These are phyloP conservation scores for Anas platyrhynchos DNA, from an alignment of 2,113 vertebrate species.

Conservation along the genomic window DNA sequence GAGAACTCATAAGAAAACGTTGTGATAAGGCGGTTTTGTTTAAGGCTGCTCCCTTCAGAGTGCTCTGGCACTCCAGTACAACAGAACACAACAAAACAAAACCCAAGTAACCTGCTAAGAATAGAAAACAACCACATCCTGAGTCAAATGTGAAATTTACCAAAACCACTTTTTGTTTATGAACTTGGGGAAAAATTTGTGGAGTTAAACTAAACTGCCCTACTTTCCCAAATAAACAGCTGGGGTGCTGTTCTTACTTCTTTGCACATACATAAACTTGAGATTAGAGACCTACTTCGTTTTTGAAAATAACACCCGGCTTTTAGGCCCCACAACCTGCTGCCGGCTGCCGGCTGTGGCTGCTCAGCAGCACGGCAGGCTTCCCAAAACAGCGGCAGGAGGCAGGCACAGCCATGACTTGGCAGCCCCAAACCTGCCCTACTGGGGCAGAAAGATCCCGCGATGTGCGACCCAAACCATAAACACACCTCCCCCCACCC, in stretches of 20 bases:
- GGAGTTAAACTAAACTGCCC: not conserved
- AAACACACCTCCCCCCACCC: too few relatives aligned
- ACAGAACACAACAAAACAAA: rapidly evolving
- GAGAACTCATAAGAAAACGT: not conserved
- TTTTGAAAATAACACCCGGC: not conserved
- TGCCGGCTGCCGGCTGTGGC: not conserved
- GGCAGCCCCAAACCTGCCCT: not conserved
- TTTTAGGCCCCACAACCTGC: rapidly evolving
- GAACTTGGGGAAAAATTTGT: not conserved
- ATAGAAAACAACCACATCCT: not conserved
- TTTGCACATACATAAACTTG: rapidly evolving
- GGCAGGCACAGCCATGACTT: not conserved
- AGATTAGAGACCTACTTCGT: not conserved
- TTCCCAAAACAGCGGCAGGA: not conserved
- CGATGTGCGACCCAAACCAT: not conserved
- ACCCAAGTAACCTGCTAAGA: not conserved
- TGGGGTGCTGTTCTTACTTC: not conserved
- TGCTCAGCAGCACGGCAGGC: rapidly evolving
- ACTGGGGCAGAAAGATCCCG: not conserved
- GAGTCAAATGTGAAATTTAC: rapidly evolving
- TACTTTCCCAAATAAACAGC: not conserved
- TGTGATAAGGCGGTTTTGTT: not conserved
- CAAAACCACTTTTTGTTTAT: not conserved
- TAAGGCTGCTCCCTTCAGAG: not conserved
- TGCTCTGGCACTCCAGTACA: rapidly evolving